These are phyloP conservation scores for Cenopis cana DNA, from an alignment of 2,888 invertebrate species.

Conservation along the genomic window DNA sequence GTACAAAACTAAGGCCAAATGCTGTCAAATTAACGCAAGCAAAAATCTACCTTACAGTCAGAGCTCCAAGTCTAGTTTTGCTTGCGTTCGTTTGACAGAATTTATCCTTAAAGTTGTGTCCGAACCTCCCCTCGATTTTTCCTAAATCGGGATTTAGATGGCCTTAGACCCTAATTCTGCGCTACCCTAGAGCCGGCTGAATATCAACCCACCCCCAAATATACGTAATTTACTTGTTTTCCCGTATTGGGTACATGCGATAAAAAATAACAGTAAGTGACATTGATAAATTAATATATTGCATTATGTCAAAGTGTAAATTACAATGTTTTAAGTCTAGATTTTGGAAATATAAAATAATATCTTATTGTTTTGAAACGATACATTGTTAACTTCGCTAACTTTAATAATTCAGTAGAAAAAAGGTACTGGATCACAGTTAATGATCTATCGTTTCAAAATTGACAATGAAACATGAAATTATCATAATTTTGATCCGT, in stretches of 20 bases:
- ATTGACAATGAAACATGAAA: slow-evolving; percentile 23
- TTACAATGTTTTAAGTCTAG: slow-evolving; percentile 43
- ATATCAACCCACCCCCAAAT: too few relatives aligned
- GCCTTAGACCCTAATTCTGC: too few relatives aligned
- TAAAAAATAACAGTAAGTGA: slow-evolving; percentile 40
- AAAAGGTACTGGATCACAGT: slow-evolving; percentile 13
- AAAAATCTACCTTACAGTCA: too few relatives aligned
- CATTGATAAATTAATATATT: slow-evolving; percentile 45
- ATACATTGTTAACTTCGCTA: background rate
- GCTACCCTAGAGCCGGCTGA: too few relatives aligned
- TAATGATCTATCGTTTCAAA: slow-evolving; percentile 17
- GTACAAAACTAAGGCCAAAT: too few relatives aligned
- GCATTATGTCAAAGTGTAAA: slow-evolving; percentile 44
- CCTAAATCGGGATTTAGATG: too few relatives aligned
- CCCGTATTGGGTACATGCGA: slow-evolving; percentile 18
- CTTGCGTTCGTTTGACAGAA: too few relatives aligned
- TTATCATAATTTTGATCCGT: slow-evolving; percentile 32
- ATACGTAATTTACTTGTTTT: background rate
- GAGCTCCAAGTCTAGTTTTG: too few relatives aligned
- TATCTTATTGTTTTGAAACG: slow-evolving; percentile 36
- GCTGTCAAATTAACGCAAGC: too few relatives aligned
- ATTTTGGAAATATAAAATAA: slow-evolving; percentile 44
- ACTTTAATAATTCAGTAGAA: slow-evolving; percentile 14
- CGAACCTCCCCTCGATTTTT: too few relatives aligned
- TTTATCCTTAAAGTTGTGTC: too few relatives aligned